Base-by-base conservation (phyloP, 1,140 invertebrate genomes). In the Bombus affinis region DNA sequence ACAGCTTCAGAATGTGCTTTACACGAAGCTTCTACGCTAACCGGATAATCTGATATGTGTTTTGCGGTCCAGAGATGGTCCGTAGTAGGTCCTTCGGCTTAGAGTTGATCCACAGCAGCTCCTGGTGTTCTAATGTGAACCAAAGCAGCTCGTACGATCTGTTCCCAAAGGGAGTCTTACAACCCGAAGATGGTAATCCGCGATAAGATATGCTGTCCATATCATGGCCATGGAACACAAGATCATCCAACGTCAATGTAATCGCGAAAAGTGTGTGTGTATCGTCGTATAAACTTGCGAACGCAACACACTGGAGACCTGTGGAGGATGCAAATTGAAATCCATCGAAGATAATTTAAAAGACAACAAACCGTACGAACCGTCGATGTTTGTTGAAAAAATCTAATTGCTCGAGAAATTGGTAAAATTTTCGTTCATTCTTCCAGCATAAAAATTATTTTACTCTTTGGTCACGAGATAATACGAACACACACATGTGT, bases 391-490 rank as follows among this genome's bases (percentile, higher is more conserved):
- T 28, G 10, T 3, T 28, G 28, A 12, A n/a, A 13, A 62, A 53
- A 22, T 53, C 47, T 22, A 53, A 53, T 53, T 53, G 22, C 47
- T 53, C 6, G 47, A 22, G 18, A 53, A 53, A 53, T 22, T 22
- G 47, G 1, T 53, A 18, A 53, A 53, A 53, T 18, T 53, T 53
- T 53, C 47, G 47, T 5, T 35, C 53, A 4, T 59, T 59, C 2
- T 47, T 76, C 12, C 35, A 39, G 35, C 37, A 59, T 76, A 59
- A 76, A 76, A 76, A 59, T 53, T 35, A 59, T 53, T 89, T 89
- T 81, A 74, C 47, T 62, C 76, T 32, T 87, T 80, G 37, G 72
- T 84, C 66, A 35, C 47, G 65, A 44, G 28, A 28, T 12, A 70
- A 77, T 71, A 65, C n/a, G 47, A 39, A 8, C 15, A 1, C 15